Conservation (phyloP, 92 coral and sea anemone genomes). For the Palythoa grandiflora region DNA sequence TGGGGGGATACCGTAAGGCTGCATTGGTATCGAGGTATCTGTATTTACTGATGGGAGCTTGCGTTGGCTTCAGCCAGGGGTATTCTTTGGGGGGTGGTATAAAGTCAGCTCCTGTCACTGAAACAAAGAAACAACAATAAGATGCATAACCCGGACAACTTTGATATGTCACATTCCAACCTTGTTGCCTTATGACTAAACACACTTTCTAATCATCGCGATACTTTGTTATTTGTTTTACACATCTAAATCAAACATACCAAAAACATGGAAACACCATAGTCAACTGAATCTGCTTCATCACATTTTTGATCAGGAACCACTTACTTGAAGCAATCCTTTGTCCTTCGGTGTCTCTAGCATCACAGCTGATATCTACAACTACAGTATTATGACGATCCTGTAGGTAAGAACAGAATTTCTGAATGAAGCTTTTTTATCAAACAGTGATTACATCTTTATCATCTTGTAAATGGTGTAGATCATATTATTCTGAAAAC, state of each 20-base stretch:
- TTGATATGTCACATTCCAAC: no score
- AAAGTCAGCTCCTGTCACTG: slow-evolving; percentile 85
- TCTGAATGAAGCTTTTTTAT: no score
- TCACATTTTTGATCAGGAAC: no score
- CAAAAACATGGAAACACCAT: no score
- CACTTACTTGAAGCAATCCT: slow-evolving; percentile 79
- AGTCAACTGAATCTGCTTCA: no score
- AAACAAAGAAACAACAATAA: background rate
- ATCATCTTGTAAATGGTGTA: no score
- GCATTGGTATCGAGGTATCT: slow-evolving; percentile 79
- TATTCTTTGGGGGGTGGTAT: slow-evolving; percentile 76
- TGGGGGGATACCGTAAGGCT: slow-evolving; percentile 68
- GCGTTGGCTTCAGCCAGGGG: slow-evolving; percentile 69
- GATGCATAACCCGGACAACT: background rate
- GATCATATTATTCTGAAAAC: no score
- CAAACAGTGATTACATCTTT: no score
- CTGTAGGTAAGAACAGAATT: slow-evolving; percentile 18
- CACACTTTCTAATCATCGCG: no score
- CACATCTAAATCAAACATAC: no score
- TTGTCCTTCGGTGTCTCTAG: slow-evolving; percentile 56
- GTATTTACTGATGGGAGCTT: slow-evolving; percentile 72
- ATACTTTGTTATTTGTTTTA: no score
- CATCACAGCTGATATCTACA: slow-evolving; percentile 71
- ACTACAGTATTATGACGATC: slow-evolving; percentile 73
- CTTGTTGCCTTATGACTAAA: no score